These are phyloP conservation scores for Oxyruncus cristatus DNA, from an alignment of 2,113 vertebrate species.

Conservation along the genomic window DNA sequence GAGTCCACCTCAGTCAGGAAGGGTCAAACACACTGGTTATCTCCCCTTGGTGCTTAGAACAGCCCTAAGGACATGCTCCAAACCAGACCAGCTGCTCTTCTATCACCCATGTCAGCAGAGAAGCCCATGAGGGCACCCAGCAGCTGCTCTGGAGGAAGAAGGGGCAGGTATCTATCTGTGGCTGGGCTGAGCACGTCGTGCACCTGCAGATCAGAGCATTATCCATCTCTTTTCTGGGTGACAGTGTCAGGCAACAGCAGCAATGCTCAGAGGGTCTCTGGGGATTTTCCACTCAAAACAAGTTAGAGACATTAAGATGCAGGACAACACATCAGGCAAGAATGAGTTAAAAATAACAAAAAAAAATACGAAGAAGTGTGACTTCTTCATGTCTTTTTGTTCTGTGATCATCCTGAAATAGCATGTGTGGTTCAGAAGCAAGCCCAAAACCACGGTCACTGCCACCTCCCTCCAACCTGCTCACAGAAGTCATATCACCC, in stretches of 20 bases:
- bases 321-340: background rate
- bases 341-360: background rate
- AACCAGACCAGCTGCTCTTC: background rate
- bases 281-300: background rate
- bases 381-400: background rate
- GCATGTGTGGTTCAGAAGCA: background rate
- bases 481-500: background rate
- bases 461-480: background rate
- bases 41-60: background rate
- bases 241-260: background rate
- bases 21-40: rapidly evolving
- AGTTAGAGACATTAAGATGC: background rate
- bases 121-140: background rate
- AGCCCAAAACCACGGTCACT: background rate
- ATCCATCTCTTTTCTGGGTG: background rate
- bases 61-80: background rate
- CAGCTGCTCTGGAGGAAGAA: background rate
- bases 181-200: background rate
- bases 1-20: background rate
- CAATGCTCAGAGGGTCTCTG: background rate
- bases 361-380: background rate
- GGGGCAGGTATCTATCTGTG: background rate
- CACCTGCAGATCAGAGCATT: background rate
- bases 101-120: background rate
- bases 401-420: constrained; percentile 6